Evolutionary conservation across 2,797 vertebrate species (phyloP), one percentile per base, ranked within the genome.

Genomic region (Enteromius paludinosus): DNA sequence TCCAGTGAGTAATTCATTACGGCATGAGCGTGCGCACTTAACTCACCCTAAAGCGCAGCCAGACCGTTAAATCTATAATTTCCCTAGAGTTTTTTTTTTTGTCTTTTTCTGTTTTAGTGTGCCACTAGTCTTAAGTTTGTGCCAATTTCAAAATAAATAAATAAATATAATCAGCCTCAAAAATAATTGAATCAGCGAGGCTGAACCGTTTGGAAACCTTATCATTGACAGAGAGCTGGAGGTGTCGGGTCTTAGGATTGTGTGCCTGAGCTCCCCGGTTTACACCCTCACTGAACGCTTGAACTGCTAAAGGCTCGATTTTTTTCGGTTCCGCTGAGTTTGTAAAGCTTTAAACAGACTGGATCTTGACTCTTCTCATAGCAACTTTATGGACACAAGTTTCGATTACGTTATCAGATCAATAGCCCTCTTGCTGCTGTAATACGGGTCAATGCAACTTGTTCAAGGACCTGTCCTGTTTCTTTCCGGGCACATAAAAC

Each of bases 11-110:
- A 43, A 79, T 75, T 83, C 47, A 69, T 66, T 82, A 74, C 45
- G 28, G 54, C 66, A 15, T 1, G 23, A 30, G 79, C 30, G 5
- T n/a, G 23, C 2, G 0, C 33, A 41, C 20, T 82, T 76, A 77
- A 75, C 80, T 66, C 47, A 30, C 62, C 47, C 64, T 59, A 69
- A 71, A 87, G 87, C 87, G 87, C 90, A 90, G 87, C 89, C 89
- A 90, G 83, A 88, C 87, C 86, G 89, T 87, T 75, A 91, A 90
- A 91, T 87, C 84, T 33, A 45, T 90, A 86, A 93, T 94, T 94
- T 92, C 92, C 93, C 92, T 75, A 0, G 89, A 89, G 92, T n/a
- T n/a, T 77, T 79, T 77, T 82, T 69, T 83, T 73, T 90, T 88
- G 87, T 89, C 78, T n/a, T 65, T 52, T 82, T 79, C 76, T 81